Evolutionary conservation across 2,113 vertebrate species (phyloP).

Genomic region (Menura novaehollandiae): DNA sequence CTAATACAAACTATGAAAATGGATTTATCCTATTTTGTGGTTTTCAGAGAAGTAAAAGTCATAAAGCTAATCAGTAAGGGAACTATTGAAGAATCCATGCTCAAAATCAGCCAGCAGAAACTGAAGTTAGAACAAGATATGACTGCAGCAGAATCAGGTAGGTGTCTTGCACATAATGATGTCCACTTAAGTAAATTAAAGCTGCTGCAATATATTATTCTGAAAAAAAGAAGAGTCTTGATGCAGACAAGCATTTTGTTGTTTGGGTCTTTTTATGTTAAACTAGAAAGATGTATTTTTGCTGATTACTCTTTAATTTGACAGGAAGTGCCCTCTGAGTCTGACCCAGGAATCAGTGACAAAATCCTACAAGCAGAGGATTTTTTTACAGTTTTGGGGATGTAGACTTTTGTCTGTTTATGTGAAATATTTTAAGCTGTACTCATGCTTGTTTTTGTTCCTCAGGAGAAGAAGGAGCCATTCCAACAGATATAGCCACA

Average conservation of each 20-base stretch:
- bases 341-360: neutral
- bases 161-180: neutral
- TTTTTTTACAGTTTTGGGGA: neutral
- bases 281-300: neutral
- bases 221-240: neutral
- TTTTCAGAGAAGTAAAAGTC: constrained; percentile 87
- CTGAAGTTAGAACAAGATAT: constrained; percentile 94
- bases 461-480: constrained; percentile 82
- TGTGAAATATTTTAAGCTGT: neutral
- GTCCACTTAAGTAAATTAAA: neutral
- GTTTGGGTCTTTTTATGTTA: neutral
- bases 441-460: neutral
- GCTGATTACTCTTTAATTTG: neutral
- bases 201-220: neutral
- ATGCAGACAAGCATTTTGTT: neutral
- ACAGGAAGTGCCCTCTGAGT: neutral
- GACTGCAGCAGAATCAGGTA: constrained; percentile 86
- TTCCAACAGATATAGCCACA: constrained; percentile 91
- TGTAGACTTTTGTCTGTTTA: neutral
- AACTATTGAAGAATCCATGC: constrained; percentile 91
- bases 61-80: constrained; percentile 90
- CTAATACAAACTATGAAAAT: neutral
- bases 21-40: neutral
- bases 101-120: constrained; percentile 90
- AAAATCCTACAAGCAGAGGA: neutral